phyloP scores from a whole-genome alignment of 2,888 invertebrate species.

The Parnassius glacialis region DNA sequence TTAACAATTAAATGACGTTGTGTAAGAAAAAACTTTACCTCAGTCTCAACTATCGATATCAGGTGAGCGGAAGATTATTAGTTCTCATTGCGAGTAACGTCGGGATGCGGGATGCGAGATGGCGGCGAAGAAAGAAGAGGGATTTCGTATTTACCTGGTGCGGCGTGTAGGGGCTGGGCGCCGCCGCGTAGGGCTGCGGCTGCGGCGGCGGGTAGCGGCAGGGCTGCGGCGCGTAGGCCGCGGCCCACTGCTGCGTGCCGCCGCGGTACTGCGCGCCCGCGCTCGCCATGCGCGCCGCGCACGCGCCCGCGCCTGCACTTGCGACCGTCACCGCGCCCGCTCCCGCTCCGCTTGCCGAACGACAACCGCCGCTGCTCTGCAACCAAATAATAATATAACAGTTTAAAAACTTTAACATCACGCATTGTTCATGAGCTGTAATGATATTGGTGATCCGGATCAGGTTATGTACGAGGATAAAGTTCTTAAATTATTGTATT shows the following conservation, averaged over 20 bases:
- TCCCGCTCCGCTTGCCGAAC: slow-evolving; percentile 64
- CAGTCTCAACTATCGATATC: no score
- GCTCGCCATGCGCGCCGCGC: slow-evolving; percentile 80
- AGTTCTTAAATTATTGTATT: no score
- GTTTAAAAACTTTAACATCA: no score
- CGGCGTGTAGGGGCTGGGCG: slow-evolving; percentile 69
- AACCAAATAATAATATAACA: slow-evolving; percentile 29
- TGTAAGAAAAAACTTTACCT: no score
- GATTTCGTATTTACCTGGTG: slow-evolving; percentile 56
- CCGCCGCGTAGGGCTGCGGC: slow-evolving; percentile 51
- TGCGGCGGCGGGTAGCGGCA: slow-evolving; percentile 78
- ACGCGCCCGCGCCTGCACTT: slow-evolving; percentile 72
- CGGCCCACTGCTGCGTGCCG: slow-evolving; percentile 76
- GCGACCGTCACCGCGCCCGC: slow-evolving; percentile 71
- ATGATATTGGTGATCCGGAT: no score
- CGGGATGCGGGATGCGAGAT: no score
- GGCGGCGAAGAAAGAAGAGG: neutral
- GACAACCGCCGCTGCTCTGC: slow-evolving; percentile 74
- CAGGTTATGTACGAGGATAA: no score
- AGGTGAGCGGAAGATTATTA: no score
- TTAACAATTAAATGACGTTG: no score
- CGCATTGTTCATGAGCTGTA: no score
- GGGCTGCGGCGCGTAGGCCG: slow-evolving; percentile 75
- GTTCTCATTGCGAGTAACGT: no score
- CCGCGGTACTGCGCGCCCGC: slow-evolving; percentile 77